Conservation (phyloP, 1,140 invertebrate species). For the Subanguina moxae region DNA sequence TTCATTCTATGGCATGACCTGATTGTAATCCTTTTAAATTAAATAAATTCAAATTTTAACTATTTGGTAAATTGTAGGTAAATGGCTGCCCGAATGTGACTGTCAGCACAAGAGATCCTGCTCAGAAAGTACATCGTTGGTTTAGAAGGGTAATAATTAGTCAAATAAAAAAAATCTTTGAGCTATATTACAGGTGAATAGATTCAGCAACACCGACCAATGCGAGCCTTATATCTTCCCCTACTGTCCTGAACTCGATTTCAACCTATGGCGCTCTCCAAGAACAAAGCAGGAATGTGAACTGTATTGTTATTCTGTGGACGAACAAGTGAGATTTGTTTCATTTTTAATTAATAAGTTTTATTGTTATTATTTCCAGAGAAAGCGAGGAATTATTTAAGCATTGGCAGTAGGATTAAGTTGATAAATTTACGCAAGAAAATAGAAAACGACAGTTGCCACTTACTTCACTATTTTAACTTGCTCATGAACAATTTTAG, state of each 20-base stretch:
- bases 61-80: too few relatives aligned
- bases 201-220: constrained; percentile 59
- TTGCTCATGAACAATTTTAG: too few relatives aligned
- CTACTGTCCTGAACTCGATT: constrained; percentile 58
- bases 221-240: constrained; percentile 59
- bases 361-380: not conserved
- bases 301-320: constrained; percentile 48
- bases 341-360: too few relatives aligned
- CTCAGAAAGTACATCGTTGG: constrained; percentile 59
- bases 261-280: constrained; percentile 58
- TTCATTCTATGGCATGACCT: constrained; percentile 58
- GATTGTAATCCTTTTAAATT: constrained; percentile 38
- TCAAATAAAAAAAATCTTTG: constrained; percentile 5
- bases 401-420: too few relatives aligned
- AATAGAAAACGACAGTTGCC: too few relatives aligned
- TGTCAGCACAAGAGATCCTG: constrained; percentile 58
- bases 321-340: too few relatives aligned
- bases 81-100: constrained; percentile 59
- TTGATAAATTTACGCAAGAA: too few relatives aligned
- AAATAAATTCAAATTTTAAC: too few relatives aligned
- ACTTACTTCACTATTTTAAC: too few relatives aligned
- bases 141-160: constrained; percentile 50
- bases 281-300: constrained; percentile 58
- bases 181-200: constrained; percentile 45
- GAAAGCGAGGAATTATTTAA: constrained; percentile 2